Base-by-base conservation (phyloP, 2,113 vertebrate genomes). In the Halichoerus grypus region DNA sequence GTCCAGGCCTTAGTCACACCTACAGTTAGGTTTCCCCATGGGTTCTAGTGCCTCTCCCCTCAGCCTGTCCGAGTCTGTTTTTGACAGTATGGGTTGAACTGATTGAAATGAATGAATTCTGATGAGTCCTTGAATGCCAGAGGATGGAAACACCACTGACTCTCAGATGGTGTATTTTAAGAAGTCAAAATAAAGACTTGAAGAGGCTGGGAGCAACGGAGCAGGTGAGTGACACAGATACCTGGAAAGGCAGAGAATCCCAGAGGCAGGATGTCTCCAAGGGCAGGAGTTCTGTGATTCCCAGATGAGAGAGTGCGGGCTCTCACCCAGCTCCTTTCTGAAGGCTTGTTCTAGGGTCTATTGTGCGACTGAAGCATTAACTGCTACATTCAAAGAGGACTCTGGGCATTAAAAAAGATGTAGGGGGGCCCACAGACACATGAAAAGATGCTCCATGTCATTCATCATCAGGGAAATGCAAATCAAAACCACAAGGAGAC, bases 21-120 rank as follows among this genome's bases (percentile, higher is more conserved):
- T 14, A 1, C 49, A 13, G 3, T 39, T 2, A 26, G 26, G 14
- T 18, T 7, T 51, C 46, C 39, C 42, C 33, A 0, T 0, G 4
- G 22, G 36, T 33, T 13, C 39, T 1, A 51, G 39, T 24, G 39
- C 26, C 76, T 51, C 36, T 42, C 3, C 1, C 4, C 33, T 15
- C 36, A 24, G 79, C 15, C 57, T 39, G 74, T 11, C 46, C 36
- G 46, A 36, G 53, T 18, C 31, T 5, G 24, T 28, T 94, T 83
- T 4, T 5, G 4, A 11, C 7, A 11, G 26, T 33, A 63, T 51
- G 76, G 19, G 46, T 26, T 63, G n/a, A 77, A 21, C 11, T 8
- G 61, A 81, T 51, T 28, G 67, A 90, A 74, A 3, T 7, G 55
- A 31, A 74, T 51, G 59, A 49, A 49, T 84, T 92, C 46, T 46